Base-by-base conservation (phyloP, 2,888 invertebrate genomes). In the Diogma glabrata region DNA sequence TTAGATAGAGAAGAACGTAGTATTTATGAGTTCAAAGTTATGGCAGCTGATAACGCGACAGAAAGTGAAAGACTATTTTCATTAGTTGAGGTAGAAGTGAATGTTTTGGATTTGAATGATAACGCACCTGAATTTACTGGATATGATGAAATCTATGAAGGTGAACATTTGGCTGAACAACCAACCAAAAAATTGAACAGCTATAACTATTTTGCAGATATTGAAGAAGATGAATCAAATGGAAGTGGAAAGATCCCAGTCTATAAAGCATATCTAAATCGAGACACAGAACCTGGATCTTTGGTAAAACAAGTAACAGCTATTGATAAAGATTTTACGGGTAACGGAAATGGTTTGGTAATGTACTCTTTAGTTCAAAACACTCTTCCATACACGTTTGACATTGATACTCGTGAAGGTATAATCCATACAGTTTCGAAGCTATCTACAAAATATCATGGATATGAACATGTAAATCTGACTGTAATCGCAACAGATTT, bases 271-370 rank as follows among this genome's bases (percentile, higher is more conserved):
- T 80, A 79, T 10, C 71, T 88, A 16, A 77, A 81, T 55, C 86
- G 90, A 64, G 85, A 87, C 63, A 77, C 80, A 12, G 80, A 82
- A 4, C 74, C 85, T 1, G 89, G 90, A 9, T 81, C 82, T 33
- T 72, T 80, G 43, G 82, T 91, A 1, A 79, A 82, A 1, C 80
- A 79, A 66, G 79, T 91, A 2, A 81, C 77, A 54, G 91, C 91
- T 1, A 88, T 89, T 56, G 91, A 92, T 67, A 81, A 85, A 12
- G 91, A 92, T 64, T 87, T 87, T 58, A 70, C 80, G 40, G 86
- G 87, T 2, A 89, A 90, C 61, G 90, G 90, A n/a, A 91, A 91
- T 61, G 90, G 90, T 0, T 68, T 89, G 40, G 79, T 91, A 3
- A 69, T 90, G 1, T 91, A 84, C 57, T 84, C 85, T 58, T 72